phyloP scores from a whole-genome alignment of 2,797 vertebrate genomes.

The Onychomys torridus region DNA sequence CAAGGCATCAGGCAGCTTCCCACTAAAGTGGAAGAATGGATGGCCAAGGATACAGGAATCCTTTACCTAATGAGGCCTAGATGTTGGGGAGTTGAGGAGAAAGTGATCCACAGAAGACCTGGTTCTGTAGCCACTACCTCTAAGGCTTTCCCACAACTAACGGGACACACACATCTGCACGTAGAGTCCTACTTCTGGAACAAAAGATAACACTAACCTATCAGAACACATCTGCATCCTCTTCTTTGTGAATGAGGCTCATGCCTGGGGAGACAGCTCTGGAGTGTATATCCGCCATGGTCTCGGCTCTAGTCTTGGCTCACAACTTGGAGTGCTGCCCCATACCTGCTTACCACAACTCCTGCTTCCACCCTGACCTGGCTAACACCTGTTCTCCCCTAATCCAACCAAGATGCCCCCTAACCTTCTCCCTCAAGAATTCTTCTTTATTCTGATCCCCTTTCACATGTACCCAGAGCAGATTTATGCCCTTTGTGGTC shows the following conservation, averaged over 20 bases:
- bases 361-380: not conserved
- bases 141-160: constrained; percentile 47
- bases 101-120: not conserved
- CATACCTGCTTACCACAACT: not conserved
- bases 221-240: not conserved
- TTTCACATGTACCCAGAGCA: not conserved
- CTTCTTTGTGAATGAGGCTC: not conserved
- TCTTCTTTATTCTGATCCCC: not conserved
- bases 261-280: not conserved
- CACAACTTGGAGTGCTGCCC: too few species aligned
- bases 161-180: not conserved
- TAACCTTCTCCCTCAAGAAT: constrained; percentile 35
- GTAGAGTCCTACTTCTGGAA: constrained; percentile 24
- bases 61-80: constrained; percentile 3
- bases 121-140: not conserved
- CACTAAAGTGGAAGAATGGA: not conserved
- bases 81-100: not conserved
- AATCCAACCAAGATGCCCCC: not conserved
- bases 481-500: not conserved
- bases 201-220: constrained; percentile 18
- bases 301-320: not conserved
- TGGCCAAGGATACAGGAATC: not conserved
- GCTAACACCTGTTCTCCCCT: not conserved
- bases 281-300: not conserved
- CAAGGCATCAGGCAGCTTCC: not conserved